These are phyloP conservation scores for Pipa parva DNA, from an alignment of 2,113 vertebrate genomes.

Conservation along the genomic window DNA sequence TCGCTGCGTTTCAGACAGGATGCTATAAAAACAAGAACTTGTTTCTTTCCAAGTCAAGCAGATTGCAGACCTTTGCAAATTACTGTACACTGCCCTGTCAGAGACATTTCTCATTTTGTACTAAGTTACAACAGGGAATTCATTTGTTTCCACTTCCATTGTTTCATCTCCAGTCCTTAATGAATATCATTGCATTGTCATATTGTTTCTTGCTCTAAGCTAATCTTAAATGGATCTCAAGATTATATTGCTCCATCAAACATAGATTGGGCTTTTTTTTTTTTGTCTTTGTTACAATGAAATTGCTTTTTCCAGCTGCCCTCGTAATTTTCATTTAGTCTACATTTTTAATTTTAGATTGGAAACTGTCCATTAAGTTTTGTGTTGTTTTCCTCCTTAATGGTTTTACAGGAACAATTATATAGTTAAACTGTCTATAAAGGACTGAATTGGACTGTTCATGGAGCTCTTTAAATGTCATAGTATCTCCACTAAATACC, in stretches of 20 bases:
- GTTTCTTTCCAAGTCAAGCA: not conserved
- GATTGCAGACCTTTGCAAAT: not conserved
- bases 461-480: too few species aligned
- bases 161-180: not conserved
- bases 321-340: too few species aligned
- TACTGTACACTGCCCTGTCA: not conserved
- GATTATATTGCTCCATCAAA: not conserved
- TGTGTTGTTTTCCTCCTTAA: too few species aligned
- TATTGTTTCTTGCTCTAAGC: not conserved
- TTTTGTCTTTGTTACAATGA: too few species aligned
- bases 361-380: too few species aligned
- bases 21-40: not conserved
- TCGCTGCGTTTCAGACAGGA: not conserved
- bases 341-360: too few species aligned
- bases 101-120: not conserved
- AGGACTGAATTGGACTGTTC: too few species aligned
- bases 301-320: too few species aligned
- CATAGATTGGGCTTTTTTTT: too few species aligned
- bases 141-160: not conserved
- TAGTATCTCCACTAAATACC: too few species aligned
- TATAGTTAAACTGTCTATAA: too few species aligned
- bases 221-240: not conserved
- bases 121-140: not conserved
- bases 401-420: too few species aligned
- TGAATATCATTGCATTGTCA: not conserved